Percentiles rank a stretch among this genome's conserved stretches.
phyloP scores from a whole-genome alignment of 2,888 invertebrate species.

The Conomelus anceps region DNA sequence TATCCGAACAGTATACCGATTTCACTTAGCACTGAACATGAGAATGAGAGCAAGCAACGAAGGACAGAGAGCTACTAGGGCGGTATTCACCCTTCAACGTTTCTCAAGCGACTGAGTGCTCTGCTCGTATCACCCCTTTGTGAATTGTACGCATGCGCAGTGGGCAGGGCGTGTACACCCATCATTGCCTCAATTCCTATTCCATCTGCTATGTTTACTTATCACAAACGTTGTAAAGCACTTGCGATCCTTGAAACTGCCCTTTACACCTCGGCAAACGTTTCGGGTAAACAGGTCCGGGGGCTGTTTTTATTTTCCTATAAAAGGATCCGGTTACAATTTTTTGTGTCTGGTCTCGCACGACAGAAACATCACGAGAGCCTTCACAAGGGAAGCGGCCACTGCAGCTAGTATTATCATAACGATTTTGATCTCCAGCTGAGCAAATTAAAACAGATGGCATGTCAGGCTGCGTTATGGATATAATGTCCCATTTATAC shows the following conservation, averaged over 20 bases:
- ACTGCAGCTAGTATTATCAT: not conserved
- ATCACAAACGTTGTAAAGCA: conserved; percentile 10
- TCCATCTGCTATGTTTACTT: conserved; percentile 12
- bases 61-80: not conserved
- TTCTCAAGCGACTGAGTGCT: conserved; percentile 7
- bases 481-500: not conserved
- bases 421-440: not conserved
- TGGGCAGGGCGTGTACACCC: conserved; percentile 5
- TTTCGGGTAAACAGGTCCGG: not conserved
- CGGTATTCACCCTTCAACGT: not conserved
- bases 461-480: not conserved
- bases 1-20: not conserved
- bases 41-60: not conserved
- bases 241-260: not conserved
- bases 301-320: not conserved
- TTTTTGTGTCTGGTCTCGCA: not conserved
- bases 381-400: not conserved
- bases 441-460: not conserved
- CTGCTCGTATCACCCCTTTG: not conserved
- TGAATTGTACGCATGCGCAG: not conserved
- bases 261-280: not conserved
- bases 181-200: conserved; percentile 13
- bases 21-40: not conserved
- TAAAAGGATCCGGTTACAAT: not conserved
- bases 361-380: not conserved